These are phyloP conservation scores for human DNA, from an alignment of 2,113 vertebrate genomes.

Conservation along the genomic window GRCh38 chr15:82649501-82650000, in stretches of 20 bases:
- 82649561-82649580: neutral
- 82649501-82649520: neutral
- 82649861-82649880: constrained; percentile 17
- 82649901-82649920: neutral
- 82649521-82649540: neutral
- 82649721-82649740: neutral
- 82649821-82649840: neutral
- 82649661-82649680: neutral
- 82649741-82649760: neutral
- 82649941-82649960: neutral
- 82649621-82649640: neutral
- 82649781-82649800: constrained; percentile 14
- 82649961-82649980: neutral
- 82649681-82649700: neutral
- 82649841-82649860: constrained; percentile 16
- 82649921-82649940: neutral
- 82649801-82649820: neutral
- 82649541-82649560: neutral
- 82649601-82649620: neutral
- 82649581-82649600: neutral
- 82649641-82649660: neutral
- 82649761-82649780: neutral
- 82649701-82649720: too few relatives aligned
- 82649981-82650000: neutral
- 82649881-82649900: neutral